Evolutionary conservation across 2,113 vertebrate genomes (phyloP).

Genomic region (Toxotes chatareus): DNA sequence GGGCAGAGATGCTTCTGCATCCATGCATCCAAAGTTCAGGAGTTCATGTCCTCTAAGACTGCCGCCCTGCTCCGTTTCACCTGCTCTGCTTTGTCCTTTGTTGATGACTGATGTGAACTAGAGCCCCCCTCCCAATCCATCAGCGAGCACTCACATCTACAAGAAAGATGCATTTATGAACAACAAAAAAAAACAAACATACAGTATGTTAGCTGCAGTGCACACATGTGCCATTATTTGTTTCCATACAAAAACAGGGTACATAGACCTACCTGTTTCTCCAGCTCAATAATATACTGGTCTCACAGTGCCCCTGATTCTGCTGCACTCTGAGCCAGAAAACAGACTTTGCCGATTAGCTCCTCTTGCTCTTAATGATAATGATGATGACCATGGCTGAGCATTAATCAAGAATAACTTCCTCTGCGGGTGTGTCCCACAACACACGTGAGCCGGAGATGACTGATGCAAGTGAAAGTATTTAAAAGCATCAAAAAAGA

Average conservation of each 20-base stretch:
- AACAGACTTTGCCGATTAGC: slow-evolving; percentile 29
- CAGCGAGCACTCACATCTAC: background rate
- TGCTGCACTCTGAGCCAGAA: slow-evolving; percentile 8
- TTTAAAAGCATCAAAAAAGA: background rate
- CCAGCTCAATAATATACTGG: background rate
- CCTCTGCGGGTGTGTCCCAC: slow-evolving; percentile 35
- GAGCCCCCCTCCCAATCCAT: background rate
- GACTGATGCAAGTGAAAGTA: background rate
- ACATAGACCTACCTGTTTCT: background rate
- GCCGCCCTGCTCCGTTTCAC: slow-evolving; percentile 4
- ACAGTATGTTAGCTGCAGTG: background rate
- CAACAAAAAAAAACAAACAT: background rate
- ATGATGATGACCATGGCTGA: slow-evolving; percentile 36
- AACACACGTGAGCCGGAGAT: slow-evolving; percentile 1
- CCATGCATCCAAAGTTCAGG: slow-evolving; percentile 33
- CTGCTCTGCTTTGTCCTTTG: slow-evolving; percentile 17
- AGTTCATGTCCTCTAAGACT: slow-evolving; percentile 58
- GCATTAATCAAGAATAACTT: slow-evolving; percentile 32
- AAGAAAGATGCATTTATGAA: background rate
- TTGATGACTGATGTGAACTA: background rate
- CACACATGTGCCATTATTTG: background rate
- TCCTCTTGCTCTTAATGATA: slow-evolving; percentile 33
- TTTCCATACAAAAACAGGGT: background rate
- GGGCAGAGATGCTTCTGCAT: slow-evolving; percentile 34
- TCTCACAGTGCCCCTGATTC: background rate